A percentile compares a stretch with the other conserved stretches of the same genome.
Evolutionary conservation across 2,113 vertebrate genomes (phyloP).

Genomic region (Alethe castanea): DNA sequence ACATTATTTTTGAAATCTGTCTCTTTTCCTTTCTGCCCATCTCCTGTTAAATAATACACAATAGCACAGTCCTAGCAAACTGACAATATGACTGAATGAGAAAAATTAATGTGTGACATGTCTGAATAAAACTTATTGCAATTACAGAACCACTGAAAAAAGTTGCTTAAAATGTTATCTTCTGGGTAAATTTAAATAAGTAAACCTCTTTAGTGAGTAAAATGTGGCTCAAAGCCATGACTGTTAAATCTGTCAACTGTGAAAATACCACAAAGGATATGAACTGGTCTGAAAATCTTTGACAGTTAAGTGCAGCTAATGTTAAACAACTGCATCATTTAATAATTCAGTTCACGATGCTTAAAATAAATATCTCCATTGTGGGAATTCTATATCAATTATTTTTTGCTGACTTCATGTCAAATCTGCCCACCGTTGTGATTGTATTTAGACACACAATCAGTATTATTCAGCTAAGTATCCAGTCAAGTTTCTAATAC

Average conservation of each 20-base stretch:
- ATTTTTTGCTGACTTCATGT: not conserved
- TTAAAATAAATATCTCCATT: not conserved
- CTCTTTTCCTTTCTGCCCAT: not conserved
- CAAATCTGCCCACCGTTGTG: not conserved
- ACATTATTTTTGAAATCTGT: not conserved
- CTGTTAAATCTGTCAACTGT: not conserved
- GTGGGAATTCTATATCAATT: not conserved
- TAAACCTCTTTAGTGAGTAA: not conserved
- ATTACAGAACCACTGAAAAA: not conserved
- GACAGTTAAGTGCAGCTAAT: not conserved
- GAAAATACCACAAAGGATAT: not conserved
- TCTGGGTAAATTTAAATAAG: not conserved
- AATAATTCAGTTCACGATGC: not conserved
- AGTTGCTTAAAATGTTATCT: not conserved
- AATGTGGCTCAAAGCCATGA: not conserved
- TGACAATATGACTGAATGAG: not conserved
- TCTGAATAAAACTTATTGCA: conserved; percentile 2
- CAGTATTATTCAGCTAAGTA: not conserved
- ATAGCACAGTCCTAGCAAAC: not conserved
- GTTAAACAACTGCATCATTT: not conserved
- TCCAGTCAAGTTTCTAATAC: not conserved
- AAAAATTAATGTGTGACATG: not conserved
- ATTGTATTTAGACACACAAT: not conserved
- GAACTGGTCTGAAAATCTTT: not conserved
- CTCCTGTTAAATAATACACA: not conserved